Base-by-base conservation (phyloP, 2,888 invertebrate genomes). In the Coelinius sp. region DNA sequence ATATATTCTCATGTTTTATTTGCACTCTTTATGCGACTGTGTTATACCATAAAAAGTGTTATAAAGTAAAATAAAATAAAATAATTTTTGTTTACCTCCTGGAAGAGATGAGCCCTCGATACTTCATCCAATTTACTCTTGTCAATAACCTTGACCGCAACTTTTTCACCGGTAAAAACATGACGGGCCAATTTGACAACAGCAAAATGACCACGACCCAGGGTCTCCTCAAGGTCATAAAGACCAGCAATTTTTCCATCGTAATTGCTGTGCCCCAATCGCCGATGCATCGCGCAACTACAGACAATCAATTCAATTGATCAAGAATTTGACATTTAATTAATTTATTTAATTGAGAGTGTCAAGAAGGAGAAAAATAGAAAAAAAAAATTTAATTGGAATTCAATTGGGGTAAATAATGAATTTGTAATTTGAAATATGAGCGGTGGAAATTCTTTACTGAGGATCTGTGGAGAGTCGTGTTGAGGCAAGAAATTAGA, bases 131-230 rank as follows among this genome's bases (percentile, higher is more conserved):
- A 90, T 89, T 98, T 98, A 82, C 94, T 96, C 89, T 99, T 99
- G 89, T 99, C 99, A 84, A 99, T 99, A 76, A 99, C 95, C 92
- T 97, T 97, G 68, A 97, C 97, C 70, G 97, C 97, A 71, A 99
- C 99, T 89, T 97, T 97, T 90, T 98, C 98, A 41, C 98, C 98
- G 67, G 99, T 99, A 89, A 99, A 99, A 72, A 99, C 99, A 91
- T 99, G 99, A 77, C 97, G 91, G 25, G 99, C 99, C 77, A 97
- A 90, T 90, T 99, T 99, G 56, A 99, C 99, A 76, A 98, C 97
- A 76, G 99, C 99, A 91, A 98, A 99, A 90, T 99, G 99, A 73
- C 99, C 99, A 74, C 97, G 94, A 62, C 99, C 99, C 71, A 99
- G 92, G 3, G 99, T 99, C 88, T 97, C 96, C 88, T 97, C 95